Evolutionary conservation across 1,140 invertebrate species (phyloP), one percentile per base, ranked within the genome.

Genomic region (Leptinotarsa defecta): DNA sequence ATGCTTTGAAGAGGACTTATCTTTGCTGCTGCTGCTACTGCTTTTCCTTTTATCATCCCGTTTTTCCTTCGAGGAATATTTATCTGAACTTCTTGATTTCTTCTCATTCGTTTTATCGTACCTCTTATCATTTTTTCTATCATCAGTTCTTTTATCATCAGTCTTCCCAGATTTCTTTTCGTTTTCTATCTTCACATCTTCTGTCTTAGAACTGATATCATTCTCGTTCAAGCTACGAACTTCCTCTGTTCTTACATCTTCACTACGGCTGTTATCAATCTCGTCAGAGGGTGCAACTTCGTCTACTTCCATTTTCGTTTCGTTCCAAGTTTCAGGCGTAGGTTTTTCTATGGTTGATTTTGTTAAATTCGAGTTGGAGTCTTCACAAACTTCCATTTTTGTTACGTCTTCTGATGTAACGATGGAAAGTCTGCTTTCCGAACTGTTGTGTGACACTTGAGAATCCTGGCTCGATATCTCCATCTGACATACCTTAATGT

Each of bases 401-500:
- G 74, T 74, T 73, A 80, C 84, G 19, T 85, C 82, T 65, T 83
- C 83, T 22, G 88, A 87, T 19, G 87, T 88, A 6, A 88, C 84
- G 67, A 88, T 87, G 0, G 89, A 90, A n/a, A 91, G 82, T 17
- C 86, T 84, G 68, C 89, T 90, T 73, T 90, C 87, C 1, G 89
- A 90, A 15, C 89, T 91, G 13, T 91, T 88, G 82, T 90, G 89
- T 5, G 89, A 91, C 0, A 89, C 79, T 67, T 89, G 88, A 3
- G 89, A 90, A 73, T 89, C 88, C 77, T 87, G 86, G 80, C 89
- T 88, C 20, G 85, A 86, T 13, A 81, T 83, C 52, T 89, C 87
- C 63, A 80, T 77, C 75, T 70, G 62, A 43, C 43, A 68, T 52
- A 24, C 11, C 77, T 79, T 76, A 68, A 75, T 68, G 19, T 82